Conservation (phyloP, 2,113 vertebrate genomes). For the mouse (Mus musculus) region DNA sequence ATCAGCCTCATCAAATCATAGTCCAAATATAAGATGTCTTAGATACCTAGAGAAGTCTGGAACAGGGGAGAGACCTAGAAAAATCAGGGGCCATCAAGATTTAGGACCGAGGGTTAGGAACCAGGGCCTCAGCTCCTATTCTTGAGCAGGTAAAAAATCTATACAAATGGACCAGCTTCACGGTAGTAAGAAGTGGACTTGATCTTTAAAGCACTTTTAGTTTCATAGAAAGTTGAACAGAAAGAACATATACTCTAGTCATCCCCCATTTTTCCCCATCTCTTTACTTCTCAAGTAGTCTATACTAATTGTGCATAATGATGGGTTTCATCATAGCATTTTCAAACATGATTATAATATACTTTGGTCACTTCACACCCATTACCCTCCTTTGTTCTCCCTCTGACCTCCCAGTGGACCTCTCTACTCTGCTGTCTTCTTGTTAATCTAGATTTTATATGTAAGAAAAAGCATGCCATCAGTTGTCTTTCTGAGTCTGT, state of each 20-base stretch:
- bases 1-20: background rate
- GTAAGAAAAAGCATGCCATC: background rate
- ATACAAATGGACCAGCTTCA: background rate
- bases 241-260: background rate
- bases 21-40: background rate
- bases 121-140: background rate
- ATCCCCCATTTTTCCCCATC: background rate
- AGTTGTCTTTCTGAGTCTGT: background rate
- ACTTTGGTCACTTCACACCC: background rate
- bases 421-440: background rate
- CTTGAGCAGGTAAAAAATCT: constrained; percentile 5
- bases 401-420: background rate
- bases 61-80: background rate
- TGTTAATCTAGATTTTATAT: background rate
- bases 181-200: background rate
- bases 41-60: background rate
- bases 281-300: background rate
- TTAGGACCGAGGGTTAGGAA: background rate
- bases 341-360: background rate
- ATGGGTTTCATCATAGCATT: background rate
- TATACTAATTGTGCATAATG: background rate
- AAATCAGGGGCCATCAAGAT: background rate
- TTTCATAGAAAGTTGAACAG: constrained; percentile 2
- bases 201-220: constrained; percentile 53
- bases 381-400: background rate